These are phyloP conservation scores for Paradoxurus hermaphroditus DNA, from an alignment of 2,113 vertebrate species.

Conservation along the genomic window DNA sequence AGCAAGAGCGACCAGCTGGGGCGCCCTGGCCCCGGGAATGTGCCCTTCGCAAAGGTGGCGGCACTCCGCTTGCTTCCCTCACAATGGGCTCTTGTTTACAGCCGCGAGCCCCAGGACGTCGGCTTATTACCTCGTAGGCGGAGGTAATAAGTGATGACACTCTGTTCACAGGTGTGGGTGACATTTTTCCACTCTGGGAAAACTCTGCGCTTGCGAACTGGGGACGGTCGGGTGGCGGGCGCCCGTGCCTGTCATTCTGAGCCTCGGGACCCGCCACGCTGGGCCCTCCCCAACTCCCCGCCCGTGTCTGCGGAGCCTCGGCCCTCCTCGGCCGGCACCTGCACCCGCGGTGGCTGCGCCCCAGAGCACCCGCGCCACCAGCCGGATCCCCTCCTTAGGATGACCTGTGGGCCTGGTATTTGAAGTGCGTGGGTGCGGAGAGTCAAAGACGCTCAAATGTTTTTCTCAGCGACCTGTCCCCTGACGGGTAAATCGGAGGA, in stretches of 20 bases:
- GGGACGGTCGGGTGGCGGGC: not conserved
- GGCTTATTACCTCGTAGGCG: not conserved
- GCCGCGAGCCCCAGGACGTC: not conserved
- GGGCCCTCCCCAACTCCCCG: accelerated
- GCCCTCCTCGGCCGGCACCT: not conserved
- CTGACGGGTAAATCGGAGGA: not conserved
- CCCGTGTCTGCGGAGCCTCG: not conserved
- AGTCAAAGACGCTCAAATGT: conserved; percentile 46
- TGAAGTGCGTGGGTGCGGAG: conserved; percentile 62
- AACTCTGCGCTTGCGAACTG: not conserved
- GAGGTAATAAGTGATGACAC: not conserved
- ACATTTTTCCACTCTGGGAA: not conserved
- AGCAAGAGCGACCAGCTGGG: not conserved
- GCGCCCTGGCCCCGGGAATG: accelerated
- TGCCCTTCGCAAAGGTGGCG: not conserved
- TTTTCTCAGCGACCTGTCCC: conserved; percentile 35
- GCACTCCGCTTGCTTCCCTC: not conserved
- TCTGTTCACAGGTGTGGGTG: not conserved
- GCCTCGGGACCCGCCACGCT: not conserved
- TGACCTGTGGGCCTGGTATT: conserved; percentile 71
- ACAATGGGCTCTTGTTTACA: not conserved
- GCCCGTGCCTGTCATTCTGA: accelerated
- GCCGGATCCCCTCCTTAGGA: conserved; percentile 25
- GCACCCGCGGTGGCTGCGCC: not conserved
- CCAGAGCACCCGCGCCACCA: not conserved